phyloP scores from a whole-genome alignment of 2,113 vertebrate genomes.

The Cryptotis parvus region DNA sequence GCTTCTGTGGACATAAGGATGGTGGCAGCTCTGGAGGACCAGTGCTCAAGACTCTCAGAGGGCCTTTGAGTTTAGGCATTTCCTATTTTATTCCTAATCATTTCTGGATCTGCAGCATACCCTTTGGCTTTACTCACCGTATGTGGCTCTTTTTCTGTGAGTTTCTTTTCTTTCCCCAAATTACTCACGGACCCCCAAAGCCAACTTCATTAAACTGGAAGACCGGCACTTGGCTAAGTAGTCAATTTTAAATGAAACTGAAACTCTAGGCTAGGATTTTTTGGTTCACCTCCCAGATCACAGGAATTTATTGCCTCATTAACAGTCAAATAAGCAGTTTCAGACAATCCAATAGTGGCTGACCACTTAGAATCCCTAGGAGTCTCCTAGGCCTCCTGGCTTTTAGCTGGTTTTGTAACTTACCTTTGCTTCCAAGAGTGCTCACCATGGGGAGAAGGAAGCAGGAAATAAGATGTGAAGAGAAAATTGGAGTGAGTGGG shows the following conservation, averaged over 20 bases:
- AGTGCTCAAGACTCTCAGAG: neutral
- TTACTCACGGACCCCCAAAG: neutral
- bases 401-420: neutral
- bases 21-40: fast-evolving
- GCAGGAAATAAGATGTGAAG: conserved; percentile 1
- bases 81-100: neutral
- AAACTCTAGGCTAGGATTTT: conserved; percentile 33
- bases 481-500: neutral
- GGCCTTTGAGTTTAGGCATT: neutral
- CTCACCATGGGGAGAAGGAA: neutral
- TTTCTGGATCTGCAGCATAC: fast-evolving
- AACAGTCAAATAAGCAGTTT: conserved; percentile 51
- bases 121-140: neutral
- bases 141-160: neutral
- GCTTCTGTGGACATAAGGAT: fast-evolving
- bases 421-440: neutral
- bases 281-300: conserved; percentile 66
- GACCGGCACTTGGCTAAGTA: conserved; percentile 8
- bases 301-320: conserved; percentile 67
- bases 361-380: neutral
- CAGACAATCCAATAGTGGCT: conserved; percentile 23
- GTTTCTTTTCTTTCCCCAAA: neutral
- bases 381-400: neutral
- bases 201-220: neutral
- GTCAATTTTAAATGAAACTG: conserved; percentile 35